phyloP scores from a whole-genome alignment of 2,888 invertebrate genomes.

The Caenorhabditis zanzibari region DNA sequence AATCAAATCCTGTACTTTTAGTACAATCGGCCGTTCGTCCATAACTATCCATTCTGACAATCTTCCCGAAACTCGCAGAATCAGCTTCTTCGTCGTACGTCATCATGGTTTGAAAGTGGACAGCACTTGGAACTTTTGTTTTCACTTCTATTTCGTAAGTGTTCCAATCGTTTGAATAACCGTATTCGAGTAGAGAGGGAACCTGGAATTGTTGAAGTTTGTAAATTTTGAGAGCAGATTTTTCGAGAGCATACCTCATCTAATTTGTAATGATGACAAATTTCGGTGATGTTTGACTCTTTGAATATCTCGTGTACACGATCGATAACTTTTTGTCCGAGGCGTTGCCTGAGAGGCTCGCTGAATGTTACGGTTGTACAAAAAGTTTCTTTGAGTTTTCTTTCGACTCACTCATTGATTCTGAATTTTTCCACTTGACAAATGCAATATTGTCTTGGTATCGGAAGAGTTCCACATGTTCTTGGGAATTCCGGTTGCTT shows the following conservation, averaged over 20 bases:
- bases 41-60: constrained; percentile 11
- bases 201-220: too few relatives aligned
- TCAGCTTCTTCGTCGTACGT: neutral
- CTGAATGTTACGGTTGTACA: neutral
- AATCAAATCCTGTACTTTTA: too few relatives aligned
- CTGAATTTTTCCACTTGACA: constrained; percentile 30
- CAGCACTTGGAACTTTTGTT: neutral
- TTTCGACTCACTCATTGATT: neutral
- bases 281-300: neutral
- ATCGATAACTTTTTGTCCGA: constrained; percentile 14
- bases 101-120: neutral
- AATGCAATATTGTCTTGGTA: constrained; percentile 23
- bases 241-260: too few relatives aligned
- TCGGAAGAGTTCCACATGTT: constrained; percentile 33
- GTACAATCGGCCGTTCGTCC: neutral
- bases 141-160: neutral
- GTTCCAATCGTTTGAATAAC: neutral
- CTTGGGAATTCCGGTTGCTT: constrained; percentile 6
- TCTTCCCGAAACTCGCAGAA: neutral
- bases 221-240: too few relatives aligned
- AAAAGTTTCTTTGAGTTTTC: too few relatives aligned
- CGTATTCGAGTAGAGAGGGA: neutral
- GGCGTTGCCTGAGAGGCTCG: neutral
- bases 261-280: neutral
- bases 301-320: neutral